Base-by-base conservation (phyloP, 92 coral and sea anemone species). In the Phenganax stokvisi region DNA sequence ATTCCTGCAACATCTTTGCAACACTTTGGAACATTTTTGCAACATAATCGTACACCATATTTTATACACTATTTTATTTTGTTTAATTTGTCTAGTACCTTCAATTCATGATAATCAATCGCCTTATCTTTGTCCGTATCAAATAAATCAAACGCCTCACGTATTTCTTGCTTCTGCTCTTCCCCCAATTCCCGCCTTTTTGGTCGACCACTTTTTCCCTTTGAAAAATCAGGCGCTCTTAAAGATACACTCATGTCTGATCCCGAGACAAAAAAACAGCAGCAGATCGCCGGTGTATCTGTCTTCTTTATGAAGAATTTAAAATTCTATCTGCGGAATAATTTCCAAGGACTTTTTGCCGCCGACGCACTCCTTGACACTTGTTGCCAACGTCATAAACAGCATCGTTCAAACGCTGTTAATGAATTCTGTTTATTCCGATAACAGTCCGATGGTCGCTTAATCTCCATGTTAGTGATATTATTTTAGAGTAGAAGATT, bases 91-190 rank as follows among this genome's bases (percentile, higher is more conserved):
- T 8, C 16, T 68, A 13, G 6, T 84, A 92, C 98, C 94, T 93
- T 93, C 80, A 93, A 82, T 64, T 93, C 98, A 68, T 93, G 98
- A 78, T 93, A 93, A 75, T 93, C 98, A 72, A 93, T 93, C 1
- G 98, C 93, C 57, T 90, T 88, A 76, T 93, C 98, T 86, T 93
- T 93, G 74, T 93, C 98, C 12, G 98, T 93, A 73, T 93, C 98
- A 76, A 93, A 93, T 62, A 93, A 85, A 73, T 93, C 96, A 81
- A 93, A 93, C 27, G 98, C 98, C 71, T 93, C 98, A 83, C 90
- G 92, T 85, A 93, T 93, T 79, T 93, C 98, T 90, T 93, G 98
- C 61, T 91, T 93, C 81, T 93, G 98, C 54, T 93, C 98, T 75
- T 93, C 98, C 4, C 98, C 98, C 13, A 93, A 89, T 67, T 93